A percentile compares a stretch with the other conserved stretches of the same genome.
Conservation (phyloP, 2,113 vertebrate genomes). For the Lampris megalopsis region DNA sequence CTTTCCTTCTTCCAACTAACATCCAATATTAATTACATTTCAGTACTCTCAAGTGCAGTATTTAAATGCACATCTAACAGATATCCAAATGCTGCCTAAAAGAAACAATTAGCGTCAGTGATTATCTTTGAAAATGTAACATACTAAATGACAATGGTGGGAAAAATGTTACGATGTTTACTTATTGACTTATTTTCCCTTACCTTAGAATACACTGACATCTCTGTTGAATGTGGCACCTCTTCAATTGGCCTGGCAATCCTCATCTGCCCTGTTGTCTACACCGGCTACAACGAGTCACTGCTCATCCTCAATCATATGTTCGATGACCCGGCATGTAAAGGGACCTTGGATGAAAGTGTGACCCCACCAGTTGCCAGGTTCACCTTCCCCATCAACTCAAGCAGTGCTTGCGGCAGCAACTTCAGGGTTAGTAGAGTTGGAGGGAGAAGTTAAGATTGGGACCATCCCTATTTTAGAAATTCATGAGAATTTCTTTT, state of each 20-base stretch:
- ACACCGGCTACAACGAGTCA: conserved; percentile 77
- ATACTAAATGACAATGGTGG: neutral
- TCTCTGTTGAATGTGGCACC: conserved; percentile 74
- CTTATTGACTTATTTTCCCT: neutral
- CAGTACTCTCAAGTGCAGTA: no score
- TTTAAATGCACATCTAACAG: no score
- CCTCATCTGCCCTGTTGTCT: conserved; percentile 74
- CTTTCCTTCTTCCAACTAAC: neutral
- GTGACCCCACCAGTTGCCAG: conserved; percentile 65
- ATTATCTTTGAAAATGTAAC: neutral
- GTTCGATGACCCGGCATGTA: conserved; percentile 49
- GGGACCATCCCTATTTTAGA: neutral
- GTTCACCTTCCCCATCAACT: conserved; percentile 75
- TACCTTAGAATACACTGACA: conserved; percentile 71
- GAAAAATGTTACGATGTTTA: neutral
- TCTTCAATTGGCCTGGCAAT: conserved; percentile 67
- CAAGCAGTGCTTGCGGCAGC: conserved; percentile 71
- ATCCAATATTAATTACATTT: no score
- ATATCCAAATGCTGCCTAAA: no score
- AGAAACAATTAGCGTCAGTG: no score
- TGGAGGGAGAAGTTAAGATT: neutral
- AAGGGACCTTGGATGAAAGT: conserved; percentile 58
- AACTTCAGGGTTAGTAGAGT: conserved; percentile 64
- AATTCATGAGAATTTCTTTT: neutral
- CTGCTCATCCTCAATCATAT: conserved; percentile 70